These are phyloP conservation scores for Melinaea menophilus DNA, from an alignment of 2,888 invertebrate species.

Conservation along the genomic window DNA sequence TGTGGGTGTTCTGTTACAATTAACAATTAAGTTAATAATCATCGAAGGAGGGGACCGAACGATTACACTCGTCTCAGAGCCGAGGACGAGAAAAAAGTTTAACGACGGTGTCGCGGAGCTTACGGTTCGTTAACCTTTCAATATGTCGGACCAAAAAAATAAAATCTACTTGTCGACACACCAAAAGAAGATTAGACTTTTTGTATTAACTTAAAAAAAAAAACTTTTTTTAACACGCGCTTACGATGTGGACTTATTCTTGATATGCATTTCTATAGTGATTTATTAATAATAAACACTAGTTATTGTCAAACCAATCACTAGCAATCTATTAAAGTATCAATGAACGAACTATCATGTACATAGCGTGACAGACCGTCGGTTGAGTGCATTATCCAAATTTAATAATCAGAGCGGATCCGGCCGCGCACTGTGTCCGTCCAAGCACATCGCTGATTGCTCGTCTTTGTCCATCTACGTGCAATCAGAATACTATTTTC, in stretches of 20 bases:
- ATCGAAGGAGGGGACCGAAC: slow-evolving; percentile 44
- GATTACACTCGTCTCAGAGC: slow-evolving; percentile 51
- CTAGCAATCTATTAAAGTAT: too few species aligned
- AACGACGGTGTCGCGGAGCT: slow-evolving; percentile 53
- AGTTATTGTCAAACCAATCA: too few species aligned
- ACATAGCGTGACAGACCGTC: slow-evolving; percentile 28
- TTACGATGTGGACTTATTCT: too few species aligned
- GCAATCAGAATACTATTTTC: too few species aligned
- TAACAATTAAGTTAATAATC: slow-evolving; percentile 55
- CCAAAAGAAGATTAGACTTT: neutral
- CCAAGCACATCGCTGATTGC: neutral
- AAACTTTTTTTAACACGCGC: too few species aligned
- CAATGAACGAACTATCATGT: neutral
- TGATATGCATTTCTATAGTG: too few species aligned
- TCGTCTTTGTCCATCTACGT: neutral
- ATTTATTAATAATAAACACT: too few species aligned
- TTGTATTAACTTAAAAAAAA: too few species aligned
- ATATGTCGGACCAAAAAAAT: slow-evolving; percentile 14
- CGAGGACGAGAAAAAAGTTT: slow-evolving; percentile 58
- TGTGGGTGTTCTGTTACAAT: slow-evolving; percentile 31
- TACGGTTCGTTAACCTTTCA: slow-evolving; percentile 46
- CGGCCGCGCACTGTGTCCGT: neutral
- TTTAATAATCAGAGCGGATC: slow-evolving; percentile 22
- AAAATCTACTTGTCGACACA: slow-evolving; percentile 5
- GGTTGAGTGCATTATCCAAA: slow-evolving; percentile 45